Percentiles rank a stretch among this genome's conserved stretches.
These are phyloP conservation scores for Diadumene lineata DNA, from an alignment of 92 coral and sea anemone genomes.

Conservation along the genomic window DNA sequence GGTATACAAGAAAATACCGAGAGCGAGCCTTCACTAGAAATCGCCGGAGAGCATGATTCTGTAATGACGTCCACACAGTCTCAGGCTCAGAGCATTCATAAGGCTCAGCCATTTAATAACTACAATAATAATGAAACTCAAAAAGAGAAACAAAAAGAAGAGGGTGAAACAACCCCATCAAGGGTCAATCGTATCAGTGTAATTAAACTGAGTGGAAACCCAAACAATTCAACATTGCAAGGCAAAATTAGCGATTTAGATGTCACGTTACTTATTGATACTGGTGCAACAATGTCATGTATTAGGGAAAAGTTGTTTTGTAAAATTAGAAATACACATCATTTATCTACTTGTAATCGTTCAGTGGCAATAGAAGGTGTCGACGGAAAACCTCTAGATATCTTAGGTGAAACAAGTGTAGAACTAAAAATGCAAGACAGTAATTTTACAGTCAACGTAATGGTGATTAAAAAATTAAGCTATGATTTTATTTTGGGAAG, in stretches of 20 bases:
- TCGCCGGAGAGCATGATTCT: background rate
- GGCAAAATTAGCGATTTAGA: slow-evolving; percentile 25
- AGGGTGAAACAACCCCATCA: background rate
- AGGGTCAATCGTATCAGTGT: slow-evolving; percentile 15
- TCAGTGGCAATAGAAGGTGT: slow-evolving; percentile 3
- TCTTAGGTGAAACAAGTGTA: slow-evolving; percentile 16
- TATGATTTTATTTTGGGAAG: slow-evolving; percentile 35
- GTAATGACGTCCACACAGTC: slow-evolving; percentile 22
- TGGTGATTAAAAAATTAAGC: slow-evolving; percentile 20
- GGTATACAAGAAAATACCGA: background rate
- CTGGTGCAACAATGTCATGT: slow-evolving; percentile 29
- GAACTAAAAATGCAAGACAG: slow-evolving; percentile 12
- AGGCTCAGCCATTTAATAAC: no score
- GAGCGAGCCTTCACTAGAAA: background rate
- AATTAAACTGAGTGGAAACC: slow-evolving; percentile 11
- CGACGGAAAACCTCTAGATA: slow-evolving; percentile 10
- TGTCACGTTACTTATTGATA: slow-evolving; percentile 21
- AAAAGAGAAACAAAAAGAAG: slow-evolving; percentile 12
- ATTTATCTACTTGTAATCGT: background rate
- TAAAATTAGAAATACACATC: slow-evolving; percentile 8
- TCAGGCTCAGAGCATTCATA: background rate
- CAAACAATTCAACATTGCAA: slow-evolving; percentile 15
- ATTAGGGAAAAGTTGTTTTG: slow-evolving; percentile 21
- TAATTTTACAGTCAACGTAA: slow-evolving; percentile 6
- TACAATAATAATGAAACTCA: background rate